A percentile compares a stretch with the other conserved stretches of the same genome.
These are phyloP conservation scores for Pseudopleuronectes americanus DNA, from an alignment of 2,797 vertebrate species.

Conservation along the genomic window DNA sequence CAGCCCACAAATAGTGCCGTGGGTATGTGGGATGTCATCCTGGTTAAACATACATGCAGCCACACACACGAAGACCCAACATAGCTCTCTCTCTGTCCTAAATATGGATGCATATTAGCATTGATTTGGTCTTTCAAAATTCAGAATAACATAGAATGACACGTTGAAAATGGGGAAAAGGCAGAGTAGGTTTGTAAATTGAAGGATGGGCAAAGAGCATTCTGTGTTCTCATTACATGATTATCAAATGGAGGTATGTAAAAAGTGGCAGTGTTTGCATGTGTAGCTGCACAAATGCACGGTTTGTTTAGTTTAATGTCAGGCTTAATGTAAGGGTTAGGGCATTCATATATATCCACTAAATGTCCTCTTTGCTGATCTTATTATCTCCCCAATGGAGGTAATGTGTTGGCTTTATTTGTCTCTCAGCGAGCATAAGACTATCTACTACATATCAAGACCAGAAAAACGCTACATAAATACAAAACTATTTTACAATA, in stretches of 20 bases:
- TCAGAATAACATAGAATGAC: conserved; percentile 1
- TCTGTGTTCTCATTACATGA: background rate
- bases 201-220: background rate
- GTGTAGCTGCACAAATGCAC: background rate
- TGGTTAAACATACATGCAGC: conserved; percentile 3
- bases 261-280: background rate
- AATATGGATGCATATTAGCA: conserved; percentile 24
- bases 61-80: background rate
- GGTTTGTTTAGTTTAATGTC: background rate
- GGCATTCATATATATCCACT: background rate
- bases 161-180: background rate
- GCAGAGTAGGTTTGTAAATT: background rate
- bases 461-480: too few relatives aligned
- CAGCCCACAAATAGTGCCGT: background rate
- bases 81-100: conserved; percentile 2
- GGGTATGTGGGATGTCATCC: conserved; percentile 1
- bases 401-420: too few relatives aligned
- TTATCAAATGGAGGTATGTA: background rate
- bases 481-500: too few relatives aligned
- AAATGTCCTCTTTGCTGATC: background rate
- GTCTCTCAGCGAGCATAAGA: too few relatives aligned
- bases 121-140: conserved; percentile 26
- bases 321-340: background rate
- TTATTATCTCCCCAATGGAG: too few relatives aligned
- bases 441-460: too few relatives aligned